Evolutionary conservation across 1,140 invertebrate species (phyloP).

Genomic region (Papilio glaucus): DNA sequence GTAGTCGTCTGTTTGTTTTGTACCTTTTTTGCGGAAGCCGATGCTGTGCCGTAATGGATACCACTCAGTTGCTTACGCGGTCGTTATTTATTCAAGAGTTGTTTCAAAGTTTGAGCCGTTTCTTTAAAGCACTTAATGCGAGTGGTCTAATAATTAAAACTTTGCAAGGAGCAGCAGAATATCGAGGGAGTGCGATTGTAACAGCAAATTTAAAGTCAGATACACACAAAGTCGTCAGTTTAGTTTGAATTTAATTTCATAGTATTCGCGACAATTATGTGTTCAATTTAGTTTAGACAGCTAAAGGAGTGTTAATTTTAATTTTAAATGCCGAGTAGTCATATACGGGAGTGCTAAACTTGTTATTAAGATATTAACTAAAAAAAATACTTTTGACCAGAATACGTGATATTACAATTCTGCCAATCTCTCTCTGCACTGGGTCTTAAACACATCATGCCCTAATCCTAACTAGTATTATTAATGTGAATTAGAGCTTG

Average conservation of each 20-base stretch:
- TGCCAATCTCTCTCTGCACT: too few relatives aligned
- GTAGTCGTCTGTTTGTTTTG: background rate
- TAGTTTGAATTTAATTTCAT: background rate
- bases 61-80: constrained; percentile 33
- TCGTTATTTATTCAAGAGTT: constrained; percentile 37
- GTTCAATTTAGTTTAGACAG: background rate
- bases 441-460: too few relatives aligned
- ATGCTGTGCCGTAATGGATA: constrained; percentile 22
- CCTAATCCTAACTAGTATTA: too few relatives aligned
- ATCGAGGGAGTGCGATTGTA: background rate
- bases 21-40: constrained; percentile 25
- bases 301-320: too few relatives aligned
- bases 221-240: background rate
- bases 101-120: constrained; percentile 24
- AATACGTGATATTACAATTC: too few relatives aligned
- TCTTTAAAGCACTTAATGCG: constrained; percentile 20
- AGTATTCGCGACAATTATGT: background rate
- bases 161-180: constrained; percentile 4
- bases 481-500: too few relatives aligned
- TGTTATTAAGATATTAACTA: too few relatives aligned
- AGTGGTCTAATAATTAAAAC: constrained; percentile 15
- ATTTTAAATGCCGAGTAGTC: too few relatives aligned
- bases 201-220: background rate
- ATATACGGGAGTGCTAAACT: too few relatives aligned
- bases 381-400: too few relatives aligned